phyloP scores from a whole-genome alignment of 2,113 vertebrate species.

The Austrofundulus limnaeus region DNA sequence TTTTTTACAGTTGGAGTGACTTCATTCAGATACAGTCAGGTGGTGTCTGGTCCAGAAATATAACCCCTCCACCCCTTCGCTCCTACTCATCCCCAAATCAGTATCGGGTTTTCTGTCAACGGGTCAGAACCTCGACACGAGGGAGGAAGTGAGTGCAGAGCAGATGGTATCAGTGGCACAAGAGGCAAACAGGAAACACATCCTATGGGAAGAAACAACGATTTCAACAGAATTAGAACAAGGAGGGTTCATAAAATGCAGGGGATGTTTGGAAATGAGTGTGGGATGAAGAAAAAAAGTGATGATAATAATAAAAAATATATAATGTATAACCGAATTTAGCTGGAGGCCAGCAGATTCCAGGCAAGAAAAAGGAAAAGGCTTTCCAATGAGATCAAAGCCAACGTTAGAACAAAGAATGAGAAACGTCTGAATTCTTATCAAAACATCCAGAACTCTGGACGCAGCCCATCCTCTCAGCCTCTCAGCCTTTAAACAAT shows the following conservation, averaged over 20 bases:
- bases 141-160: conserved; percentile 47
- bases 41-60: conserved; percentile 59
- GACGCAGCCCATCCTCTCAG: conserved; percentile 3
- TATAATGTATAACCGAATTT: conserved; percentile 31
- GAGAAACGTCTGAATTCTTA: conserved; percentile 42
- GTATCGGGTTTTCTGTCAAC: conserved; percentile 40
- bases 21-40: conserved; percentile 44
- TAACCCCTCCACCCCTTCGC: conserved; percentile 17
- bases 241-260: neutral
- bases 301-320: conserved; percentile 22
- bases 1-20: conserved; percentile 54
- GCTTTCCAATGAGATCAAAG: conserved; percentile 48
- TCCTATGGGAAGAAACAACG: conserved; percentile 44
- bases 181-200: conserved; percentile 70
- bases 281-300: conserved; percentile 22
- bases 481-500: neutral
- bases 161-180: conserved; percentile 65
- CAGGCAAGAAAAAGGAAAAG: conserved; percentile 33
- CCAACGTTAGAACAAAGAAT: conserved; percentile 40
- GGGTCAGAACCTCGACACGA: conserved; percentile 33
- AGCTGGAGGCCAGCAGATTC: conserved; percentile 32
- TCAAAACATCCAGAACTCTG: conserved; percentile 42
- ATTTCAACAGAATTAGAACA: conserved; percentile 37
- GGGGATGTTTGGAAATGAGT: conserved; percentile 16
- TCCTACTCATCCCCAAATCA: conserved; percentile 42